These are phyloP conservation scores for Stenurella melanura DNA, from an alignment of 2,888 invertebrate genomes.

Conservation along the genomic window DNA sequence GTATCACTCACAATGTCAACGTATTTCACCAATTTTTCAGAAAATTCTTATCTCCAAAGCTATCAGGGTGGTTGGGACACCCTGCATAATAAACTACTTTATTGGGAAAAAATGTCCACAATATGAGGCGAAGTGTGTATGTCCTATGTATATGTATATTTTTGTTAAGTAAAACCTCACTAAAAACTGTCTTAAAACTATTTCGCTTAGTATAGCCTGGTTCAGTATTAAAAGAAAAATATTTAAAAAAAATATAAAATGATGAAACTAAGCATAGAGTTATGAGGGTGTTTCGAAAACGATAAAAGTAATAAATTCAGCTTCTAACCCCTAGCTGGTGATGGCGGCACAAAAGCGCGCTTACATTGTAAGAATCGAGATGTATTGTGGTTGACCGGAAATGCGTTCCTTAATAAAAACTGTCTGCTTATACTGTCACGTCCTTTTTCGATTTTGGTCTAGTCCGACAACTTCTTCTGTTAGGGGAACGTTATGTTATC, in stretches of 20 bases:
- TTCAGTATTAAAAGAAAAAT: constrained; percentile 12
- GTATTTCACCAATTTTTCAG: no score
- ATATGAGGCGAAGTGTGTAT: no score
- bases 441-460: constrained; percentile 48
- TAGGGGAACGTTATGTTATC: constrained; percentile 19
- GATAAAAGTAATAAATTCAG: constrained; percentile 46
- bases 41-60: no score
- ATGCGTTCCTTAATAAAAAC: constrained; percentile 58
- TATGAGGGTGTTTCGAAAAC: constrained; percentile 13
- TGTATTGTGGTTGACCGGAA: constrained; percentile 59
- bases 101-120: no score
- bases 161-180: no score
- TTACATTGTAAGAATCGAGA: constrained; percentile 37
- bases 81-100: no score
- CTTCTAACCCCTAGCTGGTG: constrained; percentile 48
- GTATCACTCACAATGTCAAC: no score
- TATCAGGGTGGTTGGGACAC: no score
- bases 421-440: constrained; percentile 56
- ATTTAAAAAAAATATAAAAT: constrained; percentile 18
- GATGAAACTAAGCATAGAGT: not conserved
- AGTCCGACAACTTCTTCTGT: constrained; percentile 13
- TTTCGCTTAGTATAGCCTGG: not conserved
- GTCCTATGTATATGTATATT: no score
- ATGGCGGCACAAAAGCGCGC: constrained; percentile 42
- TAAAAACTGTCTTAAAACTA: no score